Evolutionary conservation across 2,113 vertebrate species (phyloP), one percentile per base, ranked within the genome.

Genomic region (Tautogolabrus adspersus): DNA sequence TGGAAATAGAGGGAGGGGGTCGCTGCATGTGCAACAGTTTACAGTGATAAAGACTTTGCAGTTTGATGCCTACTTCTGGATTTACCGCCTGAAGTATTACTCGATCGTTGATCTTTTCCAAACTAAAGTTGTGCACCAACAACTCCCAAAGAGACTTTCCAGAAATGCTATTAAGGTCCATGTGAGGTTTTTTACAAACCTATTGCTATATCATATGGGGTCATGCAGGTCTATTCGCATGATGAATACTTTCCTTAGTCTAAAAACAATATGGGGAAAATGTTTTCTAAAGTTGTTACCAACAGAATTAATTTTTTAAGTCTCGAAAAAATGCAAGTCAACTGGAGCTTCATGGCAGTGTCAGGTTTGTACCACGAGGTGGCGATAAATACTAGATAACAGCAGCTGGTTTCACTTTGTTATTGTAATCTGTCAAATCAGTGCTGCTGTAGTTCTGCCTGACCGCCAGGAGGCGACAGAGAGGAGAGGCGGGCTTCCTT

Each of bases 341-440:
- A 19, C 9, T n/a, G 0, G 7, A 11, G 4, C 8, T 10, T 55
- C n/a, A 16, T 5, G 0, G 59, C 51, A 79, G 30, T 71, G 7
- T 0, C 19, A 7, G 1, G 0, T 0, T n/a, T 66, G 0, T 16
- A 54, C 81, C 88, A 83, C 63, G 0, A 47, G 71, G 49, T 62
- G 79, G 75, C 67, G 72, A 46, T 65, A 86, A 6, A 64, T 49
- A 18, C 18, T 19, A 42, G 6, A 37, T 52, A 18, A 51, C 59
- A 21, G n/a, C 79, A 80, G 58, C 59, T 70, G 71, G 51, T 69
- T 62, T 69, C 52, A 62, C 59, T 78, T 66, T 74, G 55, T 64
- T 57, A 44, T n/a, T n/a, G 12, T 61, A 5, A 52, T 82, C 1
- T 38, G 42, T 40, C 6, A 21, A 65, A 66, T 73, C 16, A 22